These are phyloP conservation scores for Entomyzon cyanotis DNA, from an alignment of 2,113 vertebrate genomes.

Conservation along the genomic window DNA sequence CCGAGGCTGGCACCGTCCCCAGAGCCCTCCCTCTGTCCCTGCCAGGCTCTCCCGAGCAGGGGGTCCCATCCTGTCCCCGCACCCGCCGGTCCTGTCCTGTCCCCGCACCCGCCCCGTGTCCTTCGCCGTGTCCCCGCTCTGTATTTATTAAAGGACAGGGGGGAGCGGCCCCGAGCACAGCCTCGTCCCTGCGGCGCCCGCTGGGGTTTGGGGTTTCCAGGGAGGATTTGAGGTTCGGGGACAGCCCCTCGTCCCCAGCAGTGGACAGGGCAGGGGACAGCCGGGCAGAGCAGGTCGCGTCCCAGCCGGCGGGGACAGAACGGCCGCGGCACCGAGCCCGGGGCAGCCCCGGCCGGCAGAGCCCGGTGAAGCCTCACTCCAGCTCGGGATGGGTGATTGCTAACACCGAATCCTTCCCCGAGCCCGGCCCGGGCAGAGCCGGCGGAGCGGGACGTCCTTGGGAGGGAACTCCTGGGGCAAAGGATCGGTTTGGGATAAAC, in stretches of 20 bases:
- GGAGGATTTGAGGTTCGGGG: not conserved
- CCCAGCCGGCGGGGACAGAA: not conserved
- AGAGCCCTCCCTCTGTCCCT: not conserved
- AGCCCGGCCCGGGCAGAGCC: not conserved
- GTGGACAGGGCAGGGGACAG: not conserved
- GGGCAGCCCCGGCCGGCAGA: not conserved
- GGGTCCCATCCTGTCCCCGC: not conserved
- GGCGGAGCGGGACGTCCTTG: not conserved
- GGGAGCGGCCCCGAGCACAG: not conserved
- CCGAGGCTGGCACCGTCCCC: not conserved
- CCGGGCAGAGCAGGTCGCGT: not conserved
- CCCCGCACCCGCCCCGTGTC: not conserved
- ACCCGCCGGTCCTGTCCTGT: not conserved
- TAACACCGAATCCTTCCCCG: not conserved
- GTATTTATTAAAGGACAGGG: not conserved
- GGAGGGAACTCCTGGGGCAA: not conserved
- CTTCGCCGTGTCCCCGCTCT: not conserved
- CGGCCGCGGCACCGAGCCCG: not conserved
- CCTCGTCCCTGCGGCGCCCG: not conserved
- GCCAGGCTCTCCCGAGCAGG: not conserved
- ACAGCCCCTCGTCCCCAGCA: not conserved
- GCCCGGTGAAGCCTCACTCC: not conserved
- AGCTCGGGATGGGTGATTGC: accelerated
- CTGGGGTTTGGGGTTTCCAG: not conserved
- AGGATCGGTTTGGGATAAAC: not conserved